phyloP scores from a whole-genome alignment of 2,113 vertebrate genomes.

The Candoia aspera region DNA sequence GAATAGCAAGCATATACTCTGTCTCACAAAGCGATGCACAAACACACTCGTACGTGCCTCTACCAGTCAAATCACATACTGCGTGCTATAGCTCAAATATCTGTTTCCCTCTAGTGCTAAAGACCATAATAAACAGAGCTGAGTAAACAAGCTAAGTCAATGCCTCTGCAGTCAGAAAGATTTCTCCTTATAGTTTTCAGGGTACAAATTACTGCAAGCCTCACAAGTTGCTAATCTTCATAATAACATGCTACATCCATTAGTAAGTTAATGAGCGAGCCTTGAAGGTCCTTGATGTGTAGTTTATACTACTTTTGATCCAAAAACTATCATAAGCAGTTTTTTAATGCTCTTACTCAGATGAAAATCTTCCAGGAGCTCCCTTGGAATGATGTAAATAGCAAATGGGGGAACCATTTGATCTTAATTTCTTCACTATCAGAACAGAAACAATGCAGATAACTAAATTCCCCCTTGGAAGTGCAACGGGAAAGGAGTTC shows the following conservation, averaged over 20 bases:
- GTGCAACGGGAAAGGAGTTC: not conserved
- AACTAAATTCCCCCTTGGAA: fast-evolving
- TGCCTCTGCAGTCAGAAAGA: slow-evolving; percentile 50
- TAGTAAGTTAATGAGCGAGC: slow-evolving; percentile 31
- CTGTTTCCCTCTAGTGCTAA: slow-evolving; percentile 36
- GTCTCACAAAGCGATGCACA: not conserved
- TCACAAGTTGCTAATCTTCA: slow-evolving; percentile 48
- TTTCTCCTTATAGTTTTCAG: slow-evolving; percentile 42
- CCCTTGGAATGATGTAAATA: not conserved
- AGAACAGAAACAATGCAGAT: not conserved
- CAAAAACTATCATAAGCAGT: slow-evolving; percentile 34
- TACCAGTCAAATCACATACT: not conserved
- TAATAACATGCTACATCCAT: slow-evolving; percentile 31
- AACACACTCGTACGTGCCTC: not conserved
- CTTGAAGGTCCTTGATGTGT: not conserved
- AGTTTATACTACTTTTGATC: slow-evolving; percentile 1
- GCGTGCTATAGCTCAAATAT: not conserved
- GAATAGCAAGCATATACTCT: not conserved
- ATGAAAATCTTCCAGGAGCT: slow-evolving; percentile 17
- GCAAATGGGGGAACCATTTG: not conserved
- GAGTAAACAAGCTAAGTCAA: slow-evolving; percentile 53
- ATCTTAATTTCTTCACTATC: not conserved
- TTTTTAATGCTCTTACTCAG: slow-evolving; percentile 14
- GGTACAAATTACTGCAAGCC: slow-evolving; percentile 30
- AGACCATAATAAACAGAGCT: slow-evolving; percentile 39